These are phyloP conservation scores for Charaxes varanes DNA, from an alignment of 1,140 invertebrate genomes.

Conservation along the genomic window DNA sequence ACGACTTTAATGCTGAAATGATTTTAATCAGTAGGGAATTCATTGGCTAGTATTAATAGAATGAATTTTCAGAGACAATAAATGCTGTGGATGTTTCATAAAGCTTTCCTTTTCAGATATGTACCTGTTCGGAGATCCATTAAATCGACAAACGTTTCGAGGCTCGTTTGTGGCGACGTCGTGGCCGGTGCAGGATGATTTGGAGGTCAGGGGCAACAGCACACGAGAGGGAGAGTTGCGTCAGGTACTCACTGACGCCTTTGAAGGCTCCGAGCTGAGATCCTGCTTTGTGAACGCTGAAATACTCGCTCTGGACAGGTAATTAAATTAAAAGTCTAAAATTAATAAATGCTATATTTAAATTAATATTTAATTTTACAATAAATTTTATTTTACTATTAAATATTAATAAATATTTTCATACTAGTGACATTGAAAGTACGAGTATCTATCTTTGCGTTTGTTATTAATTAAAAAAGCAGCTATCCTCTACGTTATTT, in stretches of 20 bases:
- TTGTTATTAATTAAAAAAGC: no score
- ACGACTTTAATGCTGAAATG: no score
- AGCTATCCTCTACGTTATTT: no score
- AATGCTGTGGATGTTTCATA: background rate
- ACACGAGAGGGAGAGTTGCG: conserved; percentile 79
- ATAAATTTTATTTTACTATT: no score
- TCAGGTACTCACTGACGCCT: conserved; percentile 83
- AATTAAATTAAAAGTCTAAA: conserved; percentile 22
- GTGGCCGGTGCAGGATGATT: conserved; percentile 67
- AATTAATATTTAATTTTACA: no score
- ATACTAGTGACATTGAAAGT: no score
- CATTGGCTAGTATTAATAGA: no score
- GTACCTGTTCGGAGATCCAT: conserved; percentile 83
- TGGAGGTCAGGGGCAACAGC: conserved; percentile 31
- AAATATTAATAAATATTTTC: no score
- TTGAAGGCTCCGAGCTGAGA: conserved; percentile 81
- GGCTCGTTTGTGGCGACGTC: conserved; percentile 81
- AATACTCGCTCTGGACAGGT: conserved; percentile 88
- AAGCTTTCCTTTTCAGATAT: conserved; percentile 79
- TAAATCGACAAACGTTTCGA: conserved; percentile 85
- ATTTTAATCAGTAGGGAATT: no score
- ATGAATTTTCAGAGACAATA: no score
- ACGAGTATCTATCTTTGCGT: no score
- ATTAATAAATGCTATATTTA: background rate
- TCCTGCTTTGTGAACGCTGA: conserved; percentile 81